phyloP scores from a whole-genome alignment of 2,797 vertebrate genomes.

The Hippopotamyrus pictus region DNA sequence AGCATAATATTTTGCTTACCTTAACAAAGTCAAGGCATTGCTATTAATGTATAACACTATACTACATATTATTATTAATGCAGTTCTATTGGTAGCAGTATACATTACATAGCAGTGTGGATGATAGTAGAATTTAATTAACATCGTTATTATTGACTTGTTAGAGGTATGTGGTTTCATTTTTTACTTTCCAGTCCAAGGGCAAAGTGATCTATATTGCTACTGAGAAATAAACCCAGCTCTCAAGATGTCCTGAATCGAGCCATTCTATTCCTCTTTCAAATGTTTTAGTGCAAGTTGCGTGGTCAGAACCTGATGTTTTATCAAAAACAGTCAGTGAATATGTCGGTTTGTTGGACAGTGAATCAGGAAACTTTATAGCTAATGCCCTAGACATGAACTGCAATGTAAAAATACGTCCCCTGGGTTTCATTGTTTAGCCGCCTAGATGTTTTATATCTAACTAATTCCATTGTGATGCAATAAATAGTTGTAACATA shows the following conservation, averaged over 20 bases:
- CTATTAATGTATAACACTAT: neutral
- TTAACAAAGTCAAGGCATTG: conserved; percentile 3
- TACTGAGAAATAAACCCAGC: neutral
- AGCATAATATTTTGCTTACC: conserved; percentile 6
- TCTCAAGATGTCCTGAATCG: neutral
- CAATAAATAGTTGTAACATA: neutral
- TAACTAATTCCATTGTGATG: neutral
- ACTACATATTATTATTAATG: neutral
- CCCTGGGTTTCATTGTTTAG: neutral
- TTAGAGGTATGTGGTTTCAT: neutral
- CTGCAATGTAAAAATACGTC: neutral
- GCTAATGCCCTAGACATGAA: neutral
- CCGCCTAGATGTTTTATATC: neutral
- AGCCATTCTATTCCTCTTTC: neutral
- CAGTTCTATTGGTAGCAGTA: neutral
- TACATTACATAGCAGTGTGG: neutral
- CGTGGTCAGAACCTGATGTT: neutral
- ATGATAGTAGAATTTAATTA: neutral
- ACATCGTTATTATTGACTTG: neutral
- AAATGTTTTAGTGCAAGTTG: neutral
- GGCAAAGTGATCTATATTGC: neutral
- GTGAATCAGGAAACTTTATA: neutral
- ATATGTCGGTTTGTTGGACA: neutral
- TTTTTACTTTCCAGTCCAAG: neutral
- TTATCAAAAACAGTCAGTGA: neutral